Evolutionary conservation across 2,113 vertebrate genomes (phyloP), one percentile per base, ranked within the genome.

Genomic region (Laticauda colubrina): DNA sequence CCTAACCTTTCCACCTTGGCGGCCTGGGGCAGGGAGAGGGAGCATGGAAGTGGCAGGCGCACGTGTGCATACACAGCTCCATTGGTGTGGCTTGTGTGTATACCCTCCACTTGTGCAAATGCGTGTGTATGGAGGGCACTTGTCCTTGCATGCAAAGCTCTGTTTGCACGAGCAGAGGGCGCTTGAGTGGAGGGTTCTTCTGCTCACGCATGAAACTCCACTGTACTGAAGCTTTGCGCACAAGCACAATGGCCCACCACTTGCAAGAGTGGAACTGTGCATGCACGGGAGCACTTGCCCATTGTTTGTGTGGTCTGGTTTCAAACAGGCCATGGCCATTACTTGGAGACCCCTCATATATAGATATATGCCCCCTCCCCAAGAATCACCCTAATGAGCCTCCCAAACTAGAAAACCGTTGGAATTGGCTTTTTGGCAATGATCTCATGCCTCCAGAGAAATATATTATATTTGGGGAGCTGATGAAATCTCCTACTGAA

Each of bases 231-330:
- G 4, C 61, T 64, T 64, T 0, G 11, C 1, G 10, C 26, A 0
- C 4, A 11, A 64, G 11, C 61, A n/a, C 26, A 64, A n/a, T 64
- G 11, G 11, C 4, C 61, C 1, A 29, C 4, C 26, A 4, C 26
- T 64, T 9, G 11, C 3, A 1, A 11, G 26, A 64, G 59, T 64
- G 61, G 26, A n/a, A 8, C 61, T n/a, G 9, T 0, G 3, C 24
- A 29, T 1, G 0, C 1, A 11, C 1, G 0, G 4, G 57, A 26
- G 57, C 9, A 1, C 23, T 61, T 61, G 59, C 26, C 26, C 26
- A n/a, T n/a, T 1, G 4, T 12, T 69, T 4, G 0, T 0, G 4
- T 4, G 12, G 61, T 29, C 11, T n/a, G 29, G 29, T 64, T 64
- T n/a, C 26, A 64, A 64, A 64, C 10, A 64, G 48, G 48, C 7